phyloP scores from a whole-genome alignment of 2,797 vertebrate species.

The Manis pentadactyla region DNA sequence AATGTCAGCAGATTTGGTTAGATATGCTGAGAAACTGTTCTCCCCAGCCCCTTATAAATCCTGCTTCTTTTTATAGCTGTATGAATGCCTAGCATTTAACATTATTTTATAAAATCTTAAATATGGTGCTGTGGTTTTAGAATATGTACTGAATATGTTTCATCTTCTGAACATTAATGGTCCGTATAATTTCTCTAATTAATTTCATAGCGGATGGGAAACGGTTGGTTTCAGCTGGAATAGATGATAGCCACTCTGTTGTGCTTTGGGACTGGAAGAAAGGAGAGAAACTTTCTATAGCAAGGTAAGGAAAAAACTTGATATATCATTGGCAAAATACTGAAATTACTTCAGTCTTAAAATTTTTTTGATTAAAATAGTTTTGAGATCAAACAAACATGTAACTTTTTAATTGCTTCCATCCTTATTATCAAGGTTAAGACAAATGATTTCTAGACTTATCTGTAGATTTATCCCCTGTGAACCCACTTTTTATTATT shows the following conservation, averaged over 20 bases:
- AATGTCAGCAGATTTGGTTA: background rate
- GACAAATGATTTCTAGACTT: background rate
- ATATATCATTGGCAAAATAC: background rate
- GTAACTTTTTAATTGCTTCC: background rate
- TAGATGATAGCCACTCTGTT: conserved; percentile 96
- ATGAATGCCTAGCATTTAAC: background rate
- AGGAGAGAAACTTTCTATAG: conserved; percentile 96
- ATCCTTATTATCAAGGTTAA: conserved; percentile 9
- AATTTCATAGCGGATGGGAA: conserved; percentile 95
- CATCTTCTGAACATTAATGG: background rate
- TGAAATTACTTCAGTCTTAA: background rate
- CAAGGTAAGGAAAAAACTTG: conserved; percentile 88
- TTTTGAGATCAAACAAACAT: conserved; percentile 33
- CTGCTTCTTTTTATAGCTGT: background rate
- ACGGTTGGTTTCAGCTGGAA: conserved; percentile 95
- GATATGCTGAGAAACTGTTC: background rate
- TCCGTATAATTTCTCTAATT: conserved; percentile 72
- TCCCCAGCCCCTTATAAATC: background rate
- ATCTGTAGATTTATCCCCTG: conserved; percentile 4
- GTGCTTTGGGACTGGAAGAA: conserved; percentile 99
- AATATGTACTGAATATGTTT: background rate
- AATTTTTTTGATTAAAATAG: background rate
- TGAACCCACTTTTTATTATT: conserved; percentile 31
- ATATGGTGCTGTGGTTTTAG: background rate
- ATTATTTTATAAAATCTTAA: conserved; percentile 33